Conservation (phyloP, 2,888 invertebrate species). For the Drosophila kambysellisi region DNA sequence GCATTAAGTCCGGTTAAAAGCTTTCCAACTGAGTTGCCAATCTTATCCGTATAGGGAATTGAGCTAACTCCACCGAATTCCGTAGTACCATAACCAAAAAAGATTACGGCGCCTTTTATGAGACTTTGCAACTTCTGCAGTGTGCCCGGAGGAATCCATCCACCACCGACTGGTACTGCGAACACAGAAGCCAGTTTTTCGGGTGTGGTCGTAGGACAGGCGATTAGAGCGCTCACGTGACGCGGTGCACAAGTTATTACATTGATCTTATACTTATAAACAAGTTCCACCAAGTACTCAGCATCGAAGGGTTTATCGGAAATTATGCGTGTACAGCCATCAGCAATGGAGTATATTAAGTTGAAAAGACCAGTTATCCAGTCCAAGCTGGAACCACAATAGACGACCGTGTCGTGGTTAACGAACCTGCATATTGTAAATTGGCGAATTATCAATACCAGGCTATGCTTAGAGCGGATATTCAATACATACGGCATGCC, state of each 20-base stretch:
- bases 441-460: background rate
- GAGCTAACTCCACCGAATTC: slow-evolving; percentile 41
- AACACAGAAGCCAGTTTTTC: slow-evolving; percentile 26
- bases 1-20: slow-evolving; percentile 40
- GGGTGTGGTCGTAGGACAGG: slow-evolving; percentile 38
- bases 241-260: slow-evolving; percentile 48
- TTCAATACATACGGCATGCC: slow-evolving; percentile 5
- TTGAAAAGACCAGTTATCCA: slow-evolving; percentile 62
- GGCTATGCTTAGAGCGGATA: accelerated
- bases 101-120: slow-evolving; percentile 16
- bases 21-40: slow-evolving; percentile 55
- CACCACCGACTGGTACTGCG: slow-evolving; percentile 33
- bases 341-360: slow-evolving; percentile 31
- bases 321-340: slow-evolving; percentile 65
- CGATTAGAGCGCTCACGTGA: slow-evolving; percentile 44
- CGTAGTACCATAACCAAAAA: slow-evolving; percentile 53
- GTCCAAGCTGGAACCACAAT: slow-evolving; percentile 58
- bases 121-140: slow-evolving; percentile 18
- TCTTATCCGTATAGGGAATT: slow-evolving; percentile 5
- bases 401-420: slow-evolving; percentile 33
- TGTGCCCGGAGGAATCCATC: slow-evolving; percentile 23
- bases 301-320: slow-evolving; percentile 54
- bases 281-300: slow-evolving; percentile 57
- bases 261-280: slow-evolving; percentile 62
- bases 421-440: slow-evolving; percentile 1